Percentiles rank a stretch among this genome's conserved stretches.
These are phyloP conservation scores for Nymphalis urticae DNA, from an alignment of 2,888 invertebrate species.

Conservation along the genomic window DNA sequence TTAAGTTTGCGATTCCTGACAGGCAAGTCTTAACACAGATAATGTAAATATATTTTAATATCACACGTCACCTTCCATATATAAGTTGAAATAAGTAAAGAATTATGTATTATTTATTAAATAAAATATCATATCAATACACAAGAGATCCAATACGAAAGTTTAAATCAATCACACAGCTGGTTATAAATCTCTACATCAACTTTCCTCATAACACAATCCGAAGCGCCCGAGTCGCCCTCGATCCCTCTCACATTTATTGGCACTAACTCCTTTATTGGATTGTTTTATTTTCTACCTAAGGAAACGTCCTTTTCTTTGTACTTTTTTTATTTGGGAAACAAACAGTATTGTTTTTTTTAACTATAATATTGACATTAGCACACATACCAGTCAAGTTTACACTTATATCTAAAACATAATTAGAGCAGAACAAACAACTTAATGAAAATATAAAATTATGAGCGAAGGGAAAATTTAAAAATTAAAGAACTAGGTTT, in stretches of 20 bases:
- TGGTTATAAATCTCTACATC: constrained; percentile 18
- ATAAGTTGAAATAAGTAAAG: neutral
- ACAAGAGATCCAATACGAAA: neutral
- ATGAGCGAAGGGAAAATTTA: too few species aligned
- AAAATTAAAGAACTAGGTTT: too few species aligned
- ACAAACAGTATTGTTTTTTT: too few species aligned
- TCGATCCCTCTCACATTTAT: constrained; percentile 22
- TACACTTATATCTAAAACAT: too few species aligned
- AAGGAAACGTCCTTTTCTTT: constrained; percentile 14
- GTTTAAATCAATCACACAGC: constrained; percentile 8
- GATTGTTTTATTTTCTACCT: constrained; percentile 34
- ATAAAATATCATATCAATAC: neutral
- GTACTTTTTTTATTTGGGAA: neutral
- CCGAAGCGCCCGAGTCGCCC: constrained; percentile 16
- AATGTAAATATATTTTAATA: too few species aligned
- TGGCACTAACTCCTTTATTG: constrained; percentile 33
- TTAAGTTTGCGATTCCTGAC: too few species aligned
- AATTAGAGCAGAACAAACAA: too few species aligned
- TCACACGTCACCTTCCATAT: too few species aligned
- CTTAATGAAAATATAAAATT: too few species aligned
- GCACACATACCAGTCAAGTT: too few species aligned
- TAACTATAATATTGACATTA: too few species aligned
- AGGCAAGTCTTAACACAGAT: too few species aligned
- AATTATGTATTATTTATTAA: neutral
- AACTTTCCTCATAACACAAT: constrained; percentile 33